Base-by-base conservation (phyloP, 2,797 vertebrate species). In the Hipposideros larvatus region DNA sequence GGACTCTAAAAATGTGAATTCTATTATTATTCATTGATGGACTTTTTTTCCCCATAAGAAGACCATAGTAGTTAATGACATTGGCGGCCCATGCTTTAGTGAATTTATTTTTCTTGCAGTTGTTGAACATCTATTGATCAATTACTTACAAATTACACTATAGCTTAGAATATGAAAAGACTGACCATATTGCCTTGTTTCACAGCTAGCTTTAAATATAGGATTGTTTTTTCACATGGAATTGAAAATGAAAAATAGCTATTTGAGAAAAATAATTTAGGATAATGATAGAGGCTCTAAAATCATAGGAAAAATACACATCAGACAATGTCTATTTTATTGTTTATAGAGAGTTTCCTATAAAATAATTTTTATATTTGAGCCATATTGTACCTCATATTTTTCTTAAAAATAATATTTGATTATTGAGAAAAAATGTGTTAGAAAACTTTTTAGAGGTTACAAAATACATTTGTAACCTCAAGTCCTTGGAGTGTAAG, bases 311-410 rank as follows among this genome's bases (percentile, higher is more conserved):
- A 85, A 83, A n/a, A 51, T 53, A 73, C 11, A 79, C 14, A 87
- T 89, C 9, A 84, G 65, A 91, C 19, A 84, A 16, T 10, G 2
- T 75, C 5, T 80, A 9, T 16, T 70, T 90, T 51, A 59, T 92
- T 61, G 11, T 82, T 87, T 66, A 55, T 11, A 5, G 48, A 78
- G 1, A 59, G 2, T 68, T 68, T 11, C 16, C 15, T 24, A 2
- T 77, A 61, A 48, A 73, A 94, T 94, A 75, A 41, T 68, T 88
- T 87, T 90, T 73, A 53, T 43, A 89, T 86, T 88, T 94, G n/a
- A 41, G 2, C 2, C 19, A 37, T 28, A 11, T 78, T 15, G 22
- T 1, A 24, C 13, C 7, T 92, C 15, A 34, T 43, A 16, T 21
- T 65, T 28, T 66, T 19, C 71, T 84, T 80, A 28, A 55, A 82